A percentile compares a stretch with the other conserved stretches of the same genome.
Evolutionary conservation across 2,113 vertebrate species (phyloP).

Genomic region (Casuarius casuarius): DNA sequence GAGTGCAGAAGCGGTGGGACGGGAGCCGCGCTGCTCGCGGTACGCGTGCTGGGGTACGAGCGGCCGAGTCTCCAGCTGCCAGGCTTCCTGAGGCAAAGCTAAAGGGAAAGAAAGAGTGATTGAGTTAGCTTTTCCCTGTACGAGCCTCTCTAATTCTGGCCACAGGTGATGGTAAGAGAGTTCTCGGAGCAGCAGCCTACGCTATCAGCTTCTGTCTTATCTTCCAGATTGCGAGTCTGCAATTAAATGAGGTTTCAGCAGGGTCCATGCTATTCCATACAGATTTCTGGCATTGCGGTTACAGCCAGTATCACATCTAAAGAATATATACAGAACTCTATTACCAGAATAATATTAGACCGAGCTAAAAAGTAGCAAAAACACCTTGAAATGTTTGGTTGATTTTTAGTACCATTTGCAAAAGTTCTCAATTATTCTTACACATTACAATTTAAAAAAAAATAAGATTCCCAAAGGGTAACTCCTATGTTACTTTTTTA

Average conservation of each 20-base stretch:
- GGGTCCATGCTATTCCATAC: fast-evolving
- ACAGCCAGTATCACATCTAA: background rate
- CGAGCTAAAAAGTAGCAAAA: background rate
- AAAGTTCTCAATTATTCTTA: background rate
- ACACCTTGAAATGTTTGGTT: background rate
- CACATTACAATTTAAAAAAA: background rate
- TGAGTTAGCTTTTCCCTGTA: background rate
- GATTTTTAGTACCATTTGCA: background rate
- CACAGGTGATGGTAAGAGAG: background rate
- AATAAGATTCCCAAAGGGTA: background rate
- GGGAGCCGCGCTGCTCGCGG: background rate
- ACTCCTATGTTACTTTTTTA: background rate
- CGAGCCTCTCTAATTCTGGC: background rate
- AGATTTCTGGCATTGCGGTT: too few species aligned
- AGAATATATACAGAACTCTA: background rate
- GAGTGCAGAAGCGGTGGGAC: background rate
- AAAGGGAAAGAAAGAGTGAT: background rate
- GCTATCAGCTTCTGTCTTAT: too few species aligned
- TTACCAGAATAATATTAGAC: background rate
- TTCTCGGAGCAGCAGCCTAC: background rate
- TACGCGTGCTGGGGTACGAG: background rate
- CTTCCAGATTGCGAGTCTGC: background rate
- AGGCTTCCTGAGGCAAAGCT: background rate
- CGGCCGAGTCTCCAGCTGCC: background rate
- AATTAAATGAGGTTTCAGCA: background rate